Conservation (phyloP, 1,140 invertebrate species). For the Aphidius ervi region DNA sequence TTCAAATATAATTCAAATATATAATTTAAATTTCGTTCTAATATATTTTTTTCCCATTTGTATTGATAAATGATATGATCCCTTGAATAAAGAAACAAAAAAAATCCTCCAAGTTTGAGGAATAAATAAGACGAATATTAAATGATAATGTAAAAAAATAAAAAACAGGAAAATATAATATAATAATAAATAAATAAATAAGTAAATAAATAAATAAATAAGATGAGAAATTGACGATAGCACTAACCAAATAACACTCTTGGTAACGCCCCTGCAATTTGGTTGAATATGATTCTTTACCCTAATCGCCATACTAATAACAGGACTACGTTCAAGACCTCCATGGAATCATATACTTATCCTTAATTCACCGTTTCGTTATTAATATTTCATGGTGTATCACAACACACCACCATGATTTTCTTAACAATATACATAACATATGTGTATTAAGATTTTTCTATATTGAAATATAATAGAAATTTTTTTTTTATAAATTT, state of each 20-base stretch:
- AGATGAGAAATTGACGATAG: constrained; percentile 38
- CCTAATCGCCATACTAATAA: constrained; percentile 44
- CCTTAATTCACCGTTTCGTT: constrained; percentile 42
- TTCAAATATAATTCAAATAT: too few relatives aligned
- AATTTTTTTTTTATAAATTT: too few relatives aligned
- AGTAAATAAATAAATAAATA: constrained; percentile 9
- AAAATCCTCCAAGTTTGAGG: neutral
- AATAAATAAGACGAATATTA: neutral
- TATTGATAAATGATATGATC: neutral
- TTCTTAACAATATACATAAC: too few relatives aligned
- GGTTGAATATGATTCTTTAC: constrained; percentile 35
- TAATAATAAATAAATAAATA: too few relatives aligned
- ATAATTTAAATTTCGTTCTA: too few relatives aligned
- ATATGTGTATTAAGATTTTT: too few relatives aligned
- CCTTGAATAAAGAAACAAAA: neutral
- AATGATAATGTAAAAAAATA: neutral
- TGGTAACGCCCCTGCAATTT: constrained; percentile 44
- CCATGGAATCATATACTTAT: constrained; percentile 42
- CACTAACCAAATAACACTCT: constrained; percentile 42
- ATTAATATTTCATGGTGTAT: constrained; percentile 38
- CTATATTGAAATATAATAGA: too few relatives aligned
- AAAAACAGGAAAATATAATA: neutral
- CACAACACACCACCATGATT: too few relatives aligned
- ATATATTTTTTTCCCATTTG: too few relatives aligned
- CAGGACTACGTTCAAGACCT: constrained; percentile 35